These are phyloP conservation scores for Lamproptera curius DNA, from an alignment of 2,888 invertebrate genomes.

Conservation along the genomic window DNA sequence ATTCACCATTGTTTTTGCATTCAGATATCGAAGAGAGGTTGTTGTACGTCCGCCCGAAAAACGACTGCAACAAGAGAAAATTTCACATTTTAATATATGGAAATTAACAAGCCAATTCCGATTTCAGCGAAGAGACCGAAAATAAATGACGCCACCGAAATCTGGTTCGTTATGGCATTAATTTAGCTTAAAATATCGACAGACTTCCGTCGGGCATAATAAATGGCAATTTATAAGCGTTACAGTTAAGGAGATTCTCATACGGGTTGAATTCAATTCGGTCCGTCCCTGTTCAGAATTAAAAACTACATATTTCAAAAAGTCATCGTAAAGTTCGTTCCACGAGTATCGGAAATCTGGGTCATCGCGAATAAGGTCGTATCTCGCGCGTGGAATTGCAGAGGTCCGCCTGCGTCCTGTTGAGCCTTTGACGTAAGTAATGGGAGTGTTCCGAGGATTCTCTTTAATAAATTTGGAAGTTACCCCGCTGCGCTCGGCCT, in stretches of 20 bases:
- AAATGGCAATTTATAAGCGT: conserved; percentile 69
- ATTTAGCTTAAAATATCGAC: conserved; percentile 70
- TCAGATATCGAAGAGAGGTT: conserved; percentile 92
- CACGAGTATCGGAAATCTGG: conserved; percentile 65
- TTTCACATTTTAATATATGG: conserved; percentile 42
- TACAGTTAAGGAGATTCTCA: conserved; percentile 67
- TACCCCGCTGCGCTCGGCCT: conserved; percentile 65
- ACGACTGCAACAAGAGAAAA: conserved; percentile 86
- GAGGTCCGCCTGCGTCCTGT: conserved; percentile 55
- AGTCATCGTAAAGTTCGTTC: conserved; percentile 73
- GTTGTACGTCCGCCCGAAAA: conserved; percentile 95
- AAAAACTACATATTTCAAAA: conserved; percentile 76
- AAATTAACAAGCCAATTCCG: conserved; percentile 39
- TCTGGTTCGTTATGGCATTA: conserved; percentile 55
- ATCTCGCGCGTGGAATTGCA: conserved; percentile 74
- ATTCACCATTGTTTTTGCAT: conserved; percentile 94
- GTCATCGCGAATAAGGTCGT: conserved; percentile 67
- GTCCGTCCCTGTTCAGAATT: conserved; percentile 57
- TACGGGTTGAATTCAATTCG: conserved; percentile 54
- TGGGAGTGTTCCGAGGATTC: conserved; percentile 60
- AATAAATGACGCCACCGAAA: conserved; percentile 43
- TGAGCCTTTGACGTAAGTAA: conserved; percentile 66
- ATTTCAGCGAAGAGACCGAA: conserved; percentile 41
- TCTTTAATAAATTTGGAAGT: conserved; percentile 69
- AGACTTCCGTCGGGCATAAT: conserved; percentile 65